These are phyloP conservation scores for Leptatherina wallacei DNA, from an alignment of 2,797 vertebrate species.

Conservation along the genomic window DNA sequence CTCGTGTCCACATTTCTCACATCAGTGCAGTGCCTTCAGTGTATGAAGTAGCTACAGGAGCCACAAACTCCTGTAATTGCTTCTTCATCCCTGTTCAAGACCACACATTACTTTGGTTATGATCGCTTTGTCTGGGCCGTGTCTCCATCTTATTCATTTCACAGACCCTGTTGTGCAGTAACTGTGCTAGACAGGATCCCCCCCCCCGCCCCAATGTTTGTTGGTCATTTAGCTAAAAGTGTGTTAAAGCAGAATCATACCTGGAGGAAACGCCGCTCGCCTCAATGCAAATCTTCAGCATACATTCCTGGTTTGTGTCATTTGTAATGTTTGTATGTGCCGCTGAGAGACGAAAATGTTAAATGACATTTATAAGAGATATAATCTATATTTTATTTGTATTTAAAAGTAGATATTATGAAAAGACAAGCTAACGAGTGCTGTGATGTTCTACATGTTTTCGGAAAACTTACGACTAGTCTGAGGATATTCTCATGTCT, in stretches of 20 bases:
- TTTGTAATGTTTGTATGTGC: slow-evolving; percentile 79
- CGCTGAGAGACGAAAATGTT: slow-evolving; percentile 80
- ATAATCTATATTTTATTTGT: slow-evolving; percentile 88
- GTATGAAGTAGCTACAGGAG: slow-evolving; percentile 37
- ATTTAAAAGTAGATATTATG: slow-evolving; percentile 86
- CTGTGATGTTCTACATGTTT: slow-evolving; percentile 83
- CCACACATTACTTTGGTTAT: slow-evolving; percentile 34
- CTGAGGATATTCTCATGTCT: slow-evolving; percentile 78
- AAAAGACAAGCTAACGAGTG: slow-evolving; percentile 86
- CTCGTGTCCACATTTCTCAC: slow-evolving; percentile 43
- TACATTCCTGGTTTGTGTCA: slow-evolving; percentile 78
- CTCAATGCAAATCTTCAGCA: slow-evolving; percentile 70
- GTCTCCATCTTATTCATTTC: slow-evolving; percentile 34
- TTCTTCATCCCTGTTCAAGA: slow-evolving; percentile 32
- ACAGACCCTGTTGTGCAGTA: slow-evolving; percentile 58
- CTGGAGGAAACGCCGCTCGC: slow-evolving; percentile 63
- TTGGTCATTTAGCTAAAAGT: too few relatives aligned
- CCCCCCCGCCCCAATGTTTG: slow-evolving; percentile 7
- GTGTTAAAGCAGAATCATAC: slow-evolving; percentile 42
- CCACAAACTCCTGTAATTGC: slow-evolving; percentile 29
- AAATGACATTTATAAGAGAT: slow-evolving; percentile 83
- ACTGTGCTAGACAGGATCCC: slow-evolving; percentile 50
- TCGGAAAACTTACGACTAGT: slow-evolving; percentile 83
- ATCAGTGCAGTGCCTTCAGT: slow-evolving; percentile 73
- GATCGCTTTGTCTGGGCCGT: slow-evolving; percentile 21